Conservation (phyloP, 2,113 vertebrate species). For the Thymallus thymallus region DNA sequence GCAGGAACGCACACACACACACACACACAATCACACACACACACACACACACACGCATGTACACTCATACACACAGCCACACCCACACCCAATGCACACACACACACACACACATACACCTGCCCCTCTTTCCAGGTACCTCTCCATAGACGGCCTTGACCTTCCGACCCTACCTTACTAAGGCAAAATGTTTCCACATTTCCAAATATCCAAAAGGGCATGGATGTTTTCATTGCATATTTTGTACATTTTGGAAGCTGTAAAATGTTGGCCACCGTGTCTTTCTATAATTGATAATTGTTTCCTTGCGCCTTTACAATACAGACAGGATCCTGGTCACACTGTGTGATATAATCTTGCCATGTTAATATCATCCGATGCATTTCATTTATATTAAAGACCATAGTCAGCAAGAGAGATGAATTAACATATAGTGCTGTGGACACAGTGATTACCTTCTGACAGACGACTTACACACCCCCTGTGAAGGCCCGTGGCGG, state of each 20-base stretch:
- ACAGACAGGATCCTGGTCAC: not conserved
- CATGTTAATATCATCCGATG: slow-evolving; percentile 62
- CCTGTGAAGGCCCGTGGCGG: slow-evolving; percentile 81
- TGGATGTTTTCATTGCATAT: slow-evolving; percentile 38
- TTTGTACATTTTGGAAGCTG: not conserved
- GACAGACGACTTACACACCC: slow-evolving; percentile 89
- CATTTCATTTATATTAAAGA: slow-evolving; percentile 76
- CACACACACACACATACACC: too few species aligned
- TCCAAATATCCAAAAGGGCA: slow-evolving; percentile 45
- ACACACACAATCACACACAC: not conserved
- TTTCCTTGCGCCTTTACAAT: not conserved
- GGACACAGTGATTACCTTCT: slow-evolving; percentile 94
- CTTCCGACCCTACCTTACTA: slow-evolving; percentile 34
- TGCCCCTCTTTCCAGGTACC: not conserved
- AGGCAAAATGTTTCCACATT: slow-evolving; percentile 63
- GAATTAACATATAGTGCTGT: slow-evolving; percentile 83
- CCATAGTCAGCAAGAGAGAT: slow-evolving; percentile 69
- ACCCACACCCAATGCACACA: not conserved
- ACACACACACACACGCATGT: not conserved
- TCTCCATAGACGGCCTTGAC: slow-evolving; percentile 33
- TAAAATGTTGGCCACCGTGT: not conserved
- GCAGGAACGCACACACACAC: not conserved
- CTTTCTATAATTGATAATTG: not conserved
- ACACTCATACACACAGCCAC: not conserved
- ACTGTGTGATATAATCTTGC: slow-evolving; percentile 68